Evolutionary conservation across 2,113 vertebrate species (phyloP).

Genomic region (Arenaria interpres): DNA sequence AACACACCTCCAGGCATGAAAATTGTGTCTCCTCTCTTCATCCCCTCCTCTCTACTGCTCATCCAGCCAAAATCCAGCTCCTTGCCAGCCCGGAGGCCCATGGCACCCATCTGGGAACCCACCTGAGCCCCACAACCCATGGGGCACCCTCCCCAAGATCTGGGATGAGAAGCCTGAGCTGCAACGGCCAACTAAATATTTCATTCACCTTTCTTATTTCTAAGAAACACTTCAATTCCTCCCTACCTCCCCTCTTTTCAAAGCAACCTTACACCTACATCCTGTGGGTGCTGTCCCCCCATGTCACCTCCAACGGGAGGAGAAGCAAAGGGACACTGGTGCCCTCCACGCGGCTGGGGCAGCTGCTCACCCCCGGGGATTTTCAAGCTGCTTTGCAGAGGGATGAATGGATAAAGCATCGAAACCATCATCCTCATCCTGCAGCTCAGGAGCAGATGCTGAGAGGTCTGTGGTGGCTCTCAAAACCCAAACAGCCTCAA

Average conservation of each 20-base stretch:
- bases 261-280: neutral
- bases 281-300: neutral
- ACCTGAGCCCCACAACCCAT: rapidly evolving
- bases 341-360: neutral
- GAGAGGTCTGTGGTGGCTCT: neutral
- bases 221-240: neutral
- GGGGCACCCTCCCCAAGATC: rapidly evolving
- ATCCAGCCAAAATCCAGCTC: neutral
- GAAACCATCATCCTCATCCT: neutral
- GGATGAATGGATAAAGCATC: neutral
- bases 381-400: neutral
- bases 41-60: neutral
- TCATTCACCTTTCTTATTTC: neutral
- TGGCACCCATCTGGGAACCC: rapidly evolving
- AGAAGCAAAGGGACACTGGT: neutral
- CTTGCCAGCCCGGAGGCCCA: neutral
- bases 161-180: neutral
- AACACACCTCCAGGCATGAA: rapidly evolving
- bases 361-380: neutral
- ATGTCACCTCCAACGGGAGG: rapidly evolving
- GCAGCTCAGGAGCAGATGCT: neutral
- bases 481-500: neutral
- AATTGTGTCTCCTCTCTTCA: neutral
- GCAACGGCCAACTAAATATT: neutral
- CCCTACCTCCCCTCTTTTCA: neutral